Evolutionary conservation across 2,797 vertebrate species (phyloP), one percentile per base, ranked within the genome.

Genomic region (Mus minutoides): DNA sequence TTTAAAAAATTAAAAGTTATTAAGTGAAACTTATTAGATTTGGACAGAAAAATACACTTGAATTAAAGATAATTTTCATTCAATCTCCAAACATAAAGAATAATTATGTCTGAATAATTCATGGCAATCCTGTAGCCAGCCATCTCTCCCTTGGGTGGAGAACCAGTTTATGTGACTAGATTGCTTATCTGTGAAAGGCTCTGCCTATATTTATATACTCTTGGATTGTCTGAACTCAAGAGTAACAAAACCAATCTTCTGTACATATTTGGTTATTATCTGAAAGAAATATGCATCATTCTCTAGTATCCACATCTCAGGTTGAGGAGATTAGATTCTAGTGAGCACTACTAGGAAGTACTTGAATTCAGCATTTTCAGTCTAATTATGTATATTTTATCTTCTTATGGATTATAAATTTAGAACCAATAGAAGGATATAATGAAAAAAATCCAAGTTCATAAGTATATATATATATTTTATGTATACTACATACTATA

Each of bases 31-130:
- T 76, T 46, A 76, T 90, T 82, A 79, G 22, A 34, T 78, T 26
- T 79, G 26, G n/a, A 9, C 76, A 84, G 19, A 91, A 88, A 93
- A 92, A 60, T 12, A 71, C 80, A 71, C 82, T 90, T 92, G 79
- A 60, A 85, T 67, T 75, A 67, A 69, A 86, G 78, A 31, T 92
- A 71, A 86, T 12, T 0, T 1, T 64, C 52, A 10, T n/a, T 60
- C 21, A 34, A 2, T 54, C 37, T 85, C 62, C 11, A 43, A 12
- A 37, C 73, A 52, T 3, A 40, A 29, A n/a, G 67, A 92, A 17
- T 4, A 52, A 37, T 37, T 71, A 0, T 24, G 40, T 73, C 29
- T 26, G 69, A 64, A 64, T 10, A 9, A 43, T 43, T 69, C 43
- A 24, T 37, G 31, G 17, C 29, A 31, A 6, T 88, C n/a, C n/a